A percentile compares a stretch with the other conserved stretches of the same genome.
These are phyloP conservation scores for Octodonta nipae DNA, from an alignment of 2,888 invertebrate species.

Conservation along the genomic window DNA sequence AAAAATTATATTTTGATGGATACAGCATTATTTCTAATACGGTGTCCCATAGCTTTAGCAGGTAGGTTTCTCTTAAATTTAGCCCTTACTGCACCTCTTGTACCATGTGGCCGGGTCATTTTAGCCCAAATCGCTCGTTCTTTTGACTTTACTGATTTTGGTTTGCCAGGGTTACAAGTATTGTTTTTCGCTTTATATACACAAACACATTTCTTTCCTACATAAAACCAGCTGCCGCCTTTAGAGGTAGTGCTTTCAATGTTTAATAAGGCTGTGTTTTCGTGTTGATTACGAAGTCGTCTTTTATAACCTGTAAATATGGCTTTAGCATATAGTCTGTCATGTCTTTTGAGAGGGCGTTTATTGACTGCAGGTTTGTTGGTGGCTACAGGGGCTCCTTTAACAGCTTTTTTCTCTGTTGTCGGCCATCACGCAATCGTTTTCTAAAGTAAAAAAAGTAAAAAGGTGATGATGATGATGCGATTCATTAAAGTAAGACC, in stretches of 20 bases:
- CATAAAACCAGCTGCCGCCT: constrained; percentile 76
- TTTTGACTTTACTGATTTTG: constrained; percentile 71
- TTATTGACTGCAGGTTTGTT: constrained; percentile 33
- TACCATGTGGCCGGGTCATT: constrained; percentile 91
- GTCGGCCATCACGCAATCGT: too few species aligned
- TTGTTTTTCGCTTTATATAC: constrained; percentile 92
- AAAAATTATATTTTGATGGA: too few species aligned
- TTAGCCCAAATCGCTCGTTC: constrained; percentile 97
- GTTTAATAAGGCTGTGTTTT: constrained; percentile 89
- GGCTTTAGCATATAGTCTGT: constrained; percentile 90
- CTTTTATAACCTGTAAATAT: constrained; percentile 93
- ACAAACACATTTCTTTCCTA: constrained; percentile 93
- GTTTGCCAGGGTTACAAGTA: constrained; percentile 72
- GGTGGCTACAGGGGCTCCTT: constrained; percentile 36
- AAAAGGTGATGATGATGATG: too few species aligned
- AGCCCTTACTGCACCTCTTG: constrained; percentile 87
- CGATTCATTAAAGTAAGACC: too few species aligned
- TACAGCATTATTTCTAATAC: too few species aligned
- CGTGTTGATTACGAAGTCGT: constrained; percentile 92
- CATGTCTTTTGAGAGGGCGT: constrained; percentile 50
- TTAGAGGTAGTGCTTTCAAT: constrained; percentile 79
- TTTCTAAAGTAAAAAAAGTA: too few species aligned
- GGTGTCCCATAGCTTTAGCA: constrained; percentile 93
- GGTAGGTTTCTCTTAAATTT: constrained; percentile 95
- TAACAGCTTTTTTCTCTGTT: constrained; percentile 41